A percentile compares a stretch with the other conserved stretches of the same genome.
Conservation (phyloP, 2,797 vertebrate genomes). For the Hoplostethus mediterraneus region DNA sequence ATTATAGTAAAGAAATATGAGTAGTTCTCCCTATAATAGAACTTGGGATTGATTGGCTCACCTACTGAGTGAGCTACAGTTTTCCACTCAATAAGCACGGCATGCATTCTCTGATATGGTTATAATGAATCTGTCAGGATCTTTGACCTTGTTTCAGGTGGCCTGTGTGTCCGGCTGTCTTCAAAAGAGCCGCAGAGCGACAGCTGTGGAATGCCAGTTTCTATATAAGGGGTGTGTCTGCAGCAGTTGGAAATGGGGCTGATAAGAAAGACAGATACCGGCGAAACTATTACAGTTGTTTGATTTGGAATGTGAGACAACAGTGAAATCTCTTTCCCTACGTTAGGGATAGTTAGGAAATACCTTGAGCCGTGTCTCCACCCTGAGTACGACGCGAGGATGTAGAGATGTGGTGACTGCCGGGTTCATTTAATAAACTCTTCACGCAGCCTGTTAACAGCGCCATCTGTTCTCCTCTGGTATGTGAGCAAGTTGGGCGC, state of each 20-base stretch:
- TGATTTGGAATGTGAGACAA: constrained; percentile 35
- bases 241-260: constrained; percentile 25
- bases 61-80: neutral
- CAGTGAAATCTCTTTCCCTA: constrained; percentile 14
- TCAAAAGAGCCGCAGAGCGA: constrained; percentile 19
- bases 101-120: constrained; percentile 19
- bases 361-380: neutral
- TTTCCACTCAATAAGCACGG: neutral
- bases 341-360: neutral
- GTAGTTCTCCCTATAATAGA: neutral
- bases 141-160: constrained; percentile 55
- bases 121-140: constrained; percentile 7
- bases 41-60: neutral
- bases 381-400: neutral
- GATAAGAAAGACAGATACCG: constrained; percentile 69
- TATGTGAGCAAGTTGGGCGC: constrained; percentile 26
- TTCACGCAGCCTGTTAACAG: constrained; percentile 9
- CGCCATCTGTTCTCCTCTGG: constrained; percentile 60
- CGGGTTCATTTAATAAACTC: neutral
- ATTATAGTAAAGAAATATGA: neutral
- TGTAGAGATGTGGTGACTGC: neutral
- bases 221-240: constrained; percentile 70
- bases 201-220: constrained; percentile 60
- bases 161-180: constrained; percentile 8
- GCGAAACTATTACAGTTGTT: constrained; percentile 35